Conservation (phyloP, 2,888 invertebrate genomes). For the Tineola bisselliella region DNA sequence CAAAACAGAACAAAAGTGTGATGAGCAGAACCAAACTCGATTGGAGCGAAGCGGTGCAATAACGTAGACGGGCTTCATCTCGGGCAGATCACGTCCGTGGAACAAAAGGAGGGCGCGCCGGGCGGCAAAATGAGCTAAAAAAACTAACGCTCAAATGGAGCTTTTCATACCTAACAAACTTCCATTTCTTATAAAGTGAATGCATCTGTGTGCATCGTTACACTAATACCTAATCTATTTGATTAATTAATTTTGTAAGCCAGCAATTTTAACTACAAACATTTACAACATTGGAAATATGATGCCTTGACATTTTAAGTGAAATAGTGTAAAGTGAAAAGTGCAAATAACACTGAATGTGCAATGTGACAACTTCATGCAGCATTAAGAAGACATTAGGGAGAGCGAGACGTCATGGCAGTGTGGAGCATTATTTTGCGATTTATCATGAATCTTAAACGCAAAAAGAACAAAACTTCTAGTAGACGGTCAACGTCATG, state of each 20-base stretch:
- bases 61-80: slow-evolving; percentile 54
- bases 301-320: slow-evolving; percentile 21
- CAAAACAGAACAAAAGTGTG: slow-evolving; percentile 39
- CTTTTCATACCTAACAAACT: slow-evolving; percentile 57
- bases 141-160: slow-evolving; percentile 52
- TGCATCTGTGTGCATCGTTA: slow-evolving; percentile 24
- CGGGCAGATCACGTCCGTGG: slow-evolving; percentile 59
- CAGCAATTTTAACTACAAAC: background rate
- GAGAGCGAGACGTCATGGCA: slow-evolving; percentile 34
- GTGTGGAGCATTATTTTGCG: slow-evolving; percentile 49
- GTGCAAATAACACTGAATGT: slow-evolving; percentile 42
- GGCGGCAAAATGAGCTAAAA: slow-evolving; percentile 44
- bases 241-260: background rate
- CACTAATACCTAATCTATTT: slow-evolving; percentile 24
- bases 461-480: slow-evolving; percentile 24
- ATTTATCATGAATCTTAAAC: slow-evolving; percentile 49
- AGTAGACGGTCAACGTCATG: background rate
- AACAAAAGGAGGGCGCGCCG: slow-evolving; percentile 55
- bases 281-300: background rate
- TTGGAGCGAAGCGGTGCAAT: slow-evolving; percentile 49
- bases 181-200: slow-evolving; percentile 35
- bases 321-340: slow-evolving; percentile 27
- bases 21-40: slow-evolving; percentile 47
- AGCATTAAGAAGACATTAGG: slow-evolving; percentile 64
- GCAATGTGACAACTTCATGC: slow-evolving; percentile 59